Base-by-base conservation (phyloP, 2,797 vertebrate species). In the Ataeniobius toweri region DNA sequence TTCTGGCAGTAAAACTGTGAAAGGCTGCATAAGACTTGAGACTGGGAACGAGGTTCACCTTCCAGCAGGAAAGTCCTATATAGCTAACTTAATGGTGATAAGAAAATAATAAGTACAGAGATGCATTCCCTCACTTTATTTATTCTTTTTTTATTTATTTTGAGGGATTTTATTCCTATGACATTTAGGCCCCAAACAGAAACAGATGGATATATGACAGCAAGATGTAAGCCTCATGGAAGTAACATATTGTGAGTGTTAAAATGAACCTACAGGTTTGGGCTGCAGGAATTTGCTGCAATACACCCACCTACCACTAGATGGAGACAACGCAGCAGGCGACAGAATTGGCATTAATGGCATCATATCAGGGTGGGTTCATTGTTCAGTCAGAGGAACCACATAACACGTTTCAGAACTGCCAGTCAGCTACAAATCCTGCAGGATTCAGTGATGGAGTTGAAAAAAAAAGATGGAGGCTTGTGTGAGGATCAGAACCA, bases 251-350 rank as follows among this genome's bases (percentile, higher is more conserved):
- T 6, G 12, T 28, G 26, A 61, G 61, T 18, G 36, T 36, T 65
- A 28, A 65, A 39, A 39, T 39, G 18, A 65, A 65, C 12, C 20
- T 39, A 20, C 1, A 26, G 12, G 67, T 44, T 5, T 3, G 10
- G 4, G 24, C 24, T 69, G 67, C 41, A 28, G 12, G 26, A 8
- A n/a, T 46, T 69, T 58, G 0, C 0, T 88, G 84, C 71, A 65
- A 63, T 85, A 79, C 14, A 41, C 59, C 1, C 22, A 7, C 0
- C 1, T 18, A 41, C 94, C 94, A 86, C 86, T 82, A 95, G 95
- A 92, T 93, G 94, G 94, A 74, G 91, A 93, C 86, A 87, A 80
- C 74, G 74, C 79, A 74, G 61, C 20, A 78, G 74, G 3, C 50
- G 4, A 28, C 59, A 59, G 51, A 73, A 46, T 5, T 41, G 9